Base-by-base conservation (phyloP, 2,113 vertebrate genomes). In the Podarcis cretensis region DNA sequence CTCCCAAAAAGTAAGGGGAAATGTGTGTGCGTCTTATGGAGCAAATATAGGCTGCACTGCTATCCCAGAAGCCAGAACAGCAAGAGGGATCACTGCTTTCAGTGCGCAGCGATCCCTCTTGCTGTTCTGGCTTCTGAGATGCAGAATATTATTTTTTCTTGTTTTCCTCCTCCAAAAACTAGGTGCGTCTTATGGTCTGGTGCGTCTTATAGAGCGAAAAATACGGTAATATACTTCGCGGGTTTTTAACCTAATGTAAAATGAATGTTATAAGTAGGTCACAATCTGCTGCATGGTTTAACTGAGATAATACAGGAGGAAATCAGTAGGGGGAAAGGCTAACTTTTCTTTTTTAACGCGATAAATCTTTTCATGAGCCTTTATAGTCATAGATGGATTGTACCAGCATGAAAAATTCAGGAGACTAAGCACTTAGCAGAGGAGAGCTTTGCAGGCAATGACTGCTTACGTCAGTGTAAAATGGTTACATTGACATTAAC, bases 271-370 rank as follows among this genome's bases (percentile, higher is more conserved):
- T 90, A 96, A 95, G 89, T 92, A 91, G 94, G 93, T 95, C 92
- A 94, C 84, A 93, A 87, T 90, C 69, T 86, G 66, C 89, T 0
- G 4, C 86, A 92, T 74, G 0, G 0, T 89, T 68, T 94, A 93
- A 94, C 87, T 82, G 81, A 93, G 95, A 89, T 94, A 83, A 90
- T 94, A 90, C 94, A 92, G 88, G 93, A 92, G 73, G 86, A 91
- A 94, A 93, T 85, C 83, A 89, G 80, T 93, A 95, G 91, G 93
- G 88, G 91, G 81, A 63, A 87, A 71, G 89, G 43, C 92, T 95
- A 96, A 94, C 89, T 81, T 94, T 85, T 93, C 92, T 92, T 96
- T 95, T 94, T 94, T 87, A 48, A 91, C 91, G 83, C 93, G 84
- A 78, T 16, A 86, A 94, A 92, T 90, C 91, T 93, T 63, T 77